These are phyloP conservation scores for Ericerus pela DNA, from an alignment of 1,140 invertebrate species.

Conservation along the genomic window DNA sequence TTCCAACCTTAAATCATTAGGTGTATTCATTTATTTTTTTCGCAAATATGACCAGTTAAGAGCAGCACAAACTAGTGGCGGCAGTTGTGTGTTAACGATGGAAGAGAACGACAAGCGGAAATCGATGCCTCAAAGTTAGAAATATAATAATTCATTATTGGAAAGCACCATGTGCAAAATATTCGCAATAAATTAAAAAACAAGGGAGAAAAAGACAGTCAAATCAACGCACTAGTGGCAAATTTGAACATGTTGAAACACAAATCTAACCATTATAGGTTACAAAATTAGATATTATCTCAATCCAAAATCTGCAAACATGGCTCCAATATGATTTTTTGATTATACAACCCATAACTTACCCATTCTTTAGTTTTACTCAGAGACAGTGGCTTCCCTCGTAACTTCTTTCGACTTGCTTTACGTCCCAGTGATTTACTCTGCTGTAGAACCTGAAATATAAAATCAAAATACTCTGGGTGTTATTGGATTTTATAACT, in stretches of 20 bases:
- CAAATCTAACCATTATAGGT: background rate
- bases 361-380: slow-evolving; percentile 95
- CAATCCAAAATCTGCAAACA: slow-evolving; percentile 1
- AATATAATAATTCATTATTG: too few relatives aligned
- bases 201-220: slow-evolving; percentile 13
- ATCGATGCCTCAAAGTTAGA: too few relatives aligned
- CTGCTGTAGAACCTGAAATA: slow-evolving; percentile 38
- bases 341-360: slow-evolving; percentile 23
- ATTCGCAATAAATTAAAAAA: too few relatives aligned
- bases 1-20: too few relatives aligned
- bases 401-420: slow-evolving; percentile 38
- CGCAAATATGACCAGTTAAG: too few relatives aligned
- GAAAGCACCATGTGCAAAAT: too few relatives aligned
- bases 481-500: too few relatives aligned
- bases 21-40: too few relatives aligned
- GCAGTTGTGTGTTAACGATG: too few relatives aligned
- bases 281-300: background rate
- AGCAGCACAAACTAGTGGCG: too few relatives aligned
- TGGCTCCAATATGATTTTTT: background rate
- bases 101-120: too few relatives aligned
- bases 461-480: slow-evolving; percentile 13
- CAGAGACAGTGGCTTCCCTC: slow-evolving; percentile 70
- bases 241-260: background rate
- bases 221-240: background rate
- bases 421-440: slow-evolving; percentile 39